phyloP scores from a whole-genome alignment of 2,797 vertebrate species.

The Eupleurogrammus muticus region DNA sequence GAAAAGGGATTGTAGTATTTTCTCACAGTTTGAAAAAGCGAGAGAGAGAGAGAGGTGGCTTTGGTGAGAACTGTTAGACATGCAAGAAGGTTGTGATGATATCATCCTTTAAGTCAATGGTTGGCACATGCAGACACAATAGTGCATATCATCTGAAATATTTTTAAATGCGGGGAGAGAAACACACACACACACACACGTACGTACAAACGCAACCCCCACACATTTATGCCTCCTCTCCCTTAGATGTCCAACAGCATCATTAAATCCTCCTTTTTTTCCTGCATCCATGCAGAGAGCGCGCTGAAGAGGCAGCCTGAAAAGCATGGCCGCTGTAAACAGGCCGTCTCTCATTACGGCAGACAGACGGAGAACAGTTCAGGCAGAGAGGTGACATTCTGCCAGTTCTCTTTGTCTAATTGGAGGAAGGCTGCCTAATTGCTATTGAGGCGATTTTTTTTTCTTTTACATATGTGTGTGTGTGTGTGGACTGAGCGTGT shows the following conservation, averaged over 20 bases:
- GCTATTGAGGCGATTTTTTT: conserved; percentile 47
- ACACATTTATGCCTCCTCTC: conserved; percentile 21
- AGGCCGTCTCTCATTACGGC: conserved; percentile 73
- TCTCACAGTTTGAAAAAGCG: conserved; percentile 58
- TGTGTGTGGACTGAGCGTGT: neutral
- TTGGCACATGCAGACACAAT: neutral
- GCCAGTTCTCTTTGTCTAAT: conserved; percentile 75
- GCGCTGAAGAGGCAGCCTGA: conserved; percentile 53
- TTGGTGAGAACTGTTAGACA: conserved; percentile 29
- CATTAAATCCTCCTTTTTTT: conserved; percentile 60
- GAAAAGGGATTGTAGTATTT: conserved; percentile 59
- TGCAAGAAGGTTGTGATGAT: conserved; percentile 21
- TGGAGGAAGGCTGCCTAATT: conserved; percentile 78
- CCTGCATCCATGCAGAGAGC: conserved; percentile 29
- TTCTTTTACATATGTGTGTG: neutral
- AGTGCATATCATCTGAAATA: neutral
- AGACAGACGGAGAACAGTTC: conserved; percentile 62
- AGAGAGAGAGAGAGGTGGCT: conserved; percentile 14
- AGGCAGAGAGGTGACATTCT: conserved; percentile 78
- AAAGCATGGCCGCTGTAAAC: conserved; percentile 72
- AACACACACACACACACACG: conserved; percentile 12
- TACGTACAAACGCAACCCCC: too few species aligned
- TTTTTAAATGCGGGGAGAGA: conserved; percentile 1
- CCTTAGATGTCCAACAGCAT: conserved; percentile 40
- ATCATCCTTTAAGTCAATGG: conserved; percentile 20